Conservation (phyloP, 2,797 vertebrate species). For the Anguilla anguilla region DNA sequence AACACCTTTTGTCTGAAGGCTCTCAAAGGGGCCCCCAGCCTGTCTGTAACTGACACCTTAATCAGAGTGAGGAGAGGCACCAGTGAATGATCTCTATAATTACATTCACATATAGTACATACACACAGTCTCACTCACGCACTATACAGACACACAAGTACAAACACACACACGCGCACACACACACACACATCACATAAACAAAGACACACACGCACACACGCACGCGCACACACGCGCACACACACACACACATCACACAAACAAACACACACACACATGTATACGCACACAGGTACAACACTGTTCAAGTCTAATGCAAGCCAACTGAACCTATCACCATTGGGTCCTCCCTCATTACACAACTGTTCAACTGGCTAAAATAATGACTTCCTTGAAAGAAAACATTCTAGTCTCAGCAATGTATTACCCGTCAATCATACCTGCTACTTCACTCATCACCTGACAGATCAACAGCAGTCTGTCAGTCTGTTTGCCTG, state of each 20-base stretch:
- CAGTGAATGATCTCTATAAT: neutral
- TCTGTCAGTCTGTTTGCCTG: neutral
- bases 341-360: neutral
- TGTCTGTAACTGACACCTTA: neutral
- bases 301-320: neutral
- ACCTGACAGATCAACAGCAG: constrained; percentile 29
- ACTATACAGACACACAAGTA: neutral
- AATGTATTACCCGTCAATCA: constrained; percentile 44
- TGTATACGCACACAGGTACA: neutral
- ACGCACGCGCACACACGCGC: neutral
- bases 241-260: neutral
- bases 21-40: neutral
- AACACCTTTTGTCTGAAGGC: constrained; percentile 2
- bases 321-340: neutral
- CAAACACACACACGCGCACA: neutral
- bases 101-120: neutral
- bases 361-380: neutral
- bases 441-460: constrained; percentile 49
- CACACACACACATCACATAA: neutral
- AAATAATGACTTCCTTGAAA: neutral
- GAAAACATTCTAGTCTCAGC: neutral
- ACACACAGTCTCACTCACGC: neutral
- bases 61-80: neutral
- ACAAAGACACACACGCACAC: neutral
- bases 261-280: neutral